Evolutionary conservation across 2,113 vertebrate genomes (phyloP), one percentile per base, ranked within the genome.

Genomic region (Etheostoma spectabile): DNA sequence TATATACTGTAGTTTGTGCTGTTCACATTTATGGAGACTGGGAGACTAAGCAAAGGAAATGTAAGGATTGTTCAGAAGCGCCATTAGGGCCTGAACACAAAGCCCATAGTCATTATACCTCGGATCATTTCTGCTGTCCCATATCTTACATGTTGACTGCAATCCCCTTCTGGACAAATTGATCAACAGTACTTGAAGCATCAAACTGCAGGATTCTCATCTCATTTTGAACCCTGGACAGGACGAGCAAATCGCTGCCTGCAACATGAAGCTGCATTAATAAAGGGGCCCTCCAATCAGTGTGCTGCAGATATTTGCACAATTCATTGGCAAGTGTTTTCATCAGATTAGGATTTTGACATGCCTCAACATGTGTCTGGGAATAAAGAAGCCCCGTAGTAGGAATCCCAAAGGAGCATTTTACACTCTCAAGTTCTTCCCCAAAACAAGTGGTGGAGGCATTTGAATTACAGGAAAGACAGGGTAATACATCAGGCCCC

Each of bases 391-490:
- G 75, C 24, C 61, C 61, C 49, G 66, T 45, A 74, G 59, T 64
- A 24, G 74, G 77, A 74, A 76, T 92, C 87, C 89, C 80, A 84
- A 53, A 73, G 80, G 91, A 83, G 56, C 65, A 65, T 85, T 91
- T 86, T 75, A 71, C 75, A 82, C 80, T 46, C 65, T 51, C 70
- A 72, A 63, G 60, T 87, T 88, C 80, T 75, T 82, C 74, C 83
- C 86, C 57, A 88, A 91, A 95, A 93, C 79, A 86, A 91, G 84
- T 60, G 57, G 85, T 80, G 79, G 86, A 86, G 74, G 74, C 88
- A 91, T 92, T 91, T 94, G 92, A 93, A 95, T 93, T 90, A 91
- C 90, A 91, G 82, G 81, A 86, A 84, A 91, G 90, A 92, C 86
- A 86, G 89, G 78, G 92, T 90, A 90, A 94, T 93, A 90, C 85